Evolutionary conservation across 2,113 vertebrate genomes (phyloP), one percentile per base, ranked within the genome.

Genomic region (Pelusios castaneus): DNA sequence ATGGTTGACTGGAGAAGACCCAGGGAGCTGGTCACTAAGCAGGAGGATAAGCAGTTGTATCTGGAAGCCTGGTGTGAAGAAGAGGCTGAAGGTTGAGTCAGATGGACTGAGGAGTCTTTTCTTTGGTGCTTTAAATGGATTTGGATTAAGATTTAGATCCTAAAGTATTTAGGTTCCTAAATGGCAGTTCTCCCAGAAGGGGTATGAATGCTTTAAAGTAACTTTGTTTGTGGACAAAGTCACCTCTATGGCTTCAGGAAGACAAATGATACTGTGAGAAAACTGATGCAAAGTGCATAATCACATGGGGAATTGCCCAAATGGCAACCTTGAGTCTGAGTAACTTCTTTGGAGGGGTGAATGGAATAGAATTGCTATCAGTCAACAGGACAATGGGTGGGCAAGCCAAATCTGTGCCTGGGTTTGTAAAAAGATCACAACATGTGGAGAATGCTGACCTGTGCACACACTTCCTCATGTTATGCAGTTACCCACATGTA

Each of bases 381-480:
- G 25, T 76, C 73, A 45, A 93, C 58, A 41, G 83, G 89, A 82
- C 86, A 95, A 82, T 93, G 87, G 80, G 94, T 93, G 84, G 95
- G 86, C 96, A 94, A 94, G 73, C 92, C 73, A 14, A 4, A 91
- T 94, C 95, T 95, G 81, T 91, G 84, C 91, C 95, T 91, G 92
- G 85, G 88, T 89, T 92, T 91, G 55, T 95, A 63, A 41, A 73
- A n/a, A 85, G 94, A 92, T 95, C 88, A 60, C 93, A 97, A 92
- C 89, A 90, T 91, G 95, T 97, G 56, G 63, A 93, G 92, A 93
- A 90, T 86, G 96, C 92, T 97, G 95, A 95, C 88, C 95, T 93
- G 73, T 38, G 92, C 92, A 94, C 77, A 81, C 22, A 47, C 80
- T 96, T 94, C 93, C 80, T 91, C 86, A 93, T 24, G 16, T 91